phyloP scores from a whole-genome alignment of 2,113 vertebrate genomes.

The Spilogale gracilis region DNA sequence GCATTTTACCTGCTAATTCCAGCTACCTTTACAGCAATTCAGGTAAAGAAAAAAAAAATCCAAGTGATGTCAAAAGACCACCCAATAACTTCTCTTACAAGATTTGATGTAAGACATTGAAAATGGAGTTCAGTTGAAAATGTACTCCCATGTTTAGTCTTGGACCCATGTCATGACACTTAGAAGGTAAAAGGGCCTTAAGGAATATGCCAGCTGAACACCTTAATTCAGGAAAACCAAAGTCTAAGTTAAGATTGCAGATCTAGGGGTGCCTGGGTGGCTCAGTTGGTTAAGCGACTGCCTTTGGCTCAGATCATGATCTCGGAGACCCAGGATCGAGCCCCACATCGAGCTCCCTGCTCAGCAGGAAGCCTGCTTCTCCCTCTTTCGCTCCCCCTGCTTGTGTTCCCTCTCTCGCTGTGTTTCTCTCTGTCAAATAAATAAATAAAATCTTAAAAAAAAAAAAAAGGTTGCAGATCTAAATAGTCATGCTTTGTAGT shows the following conservation, averaged over 20 bases:
- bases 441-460: no score
- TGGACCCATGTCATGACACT: neutral
- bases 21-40: neutral
- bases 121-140: slow-evolving; percentile 24
- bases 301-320: no score
- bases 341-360: no score
- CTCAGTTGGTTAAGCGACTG: no score
- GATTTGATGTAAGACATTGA: neutral
- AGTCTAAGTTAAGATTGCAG: neutral
- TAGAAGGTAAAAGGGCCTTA: neutral
- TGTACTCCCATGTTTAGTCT: neutral
- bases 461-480: neutral
- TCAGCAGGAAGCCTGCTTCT: no score
- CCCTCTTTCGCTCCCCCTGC: no score
- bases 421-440: no score
- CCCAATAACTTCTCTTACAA: neutral
- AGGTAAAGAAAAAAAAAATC: neutral
- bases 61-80: neutral
- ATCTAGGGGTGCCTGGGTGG: neutral
- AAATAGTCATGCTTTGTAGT: neutral
- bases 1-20: neutral
- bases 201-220: neutral
- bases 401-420: no score
- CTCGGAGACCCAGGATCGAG: no score
- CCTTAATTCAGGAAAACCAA: neutral